These are phyloP conservation scores for Xyrichtys novacula DNA, from an alignment of 2,797 vertebrate genomes.

Conservation along the genomic window DNA sequence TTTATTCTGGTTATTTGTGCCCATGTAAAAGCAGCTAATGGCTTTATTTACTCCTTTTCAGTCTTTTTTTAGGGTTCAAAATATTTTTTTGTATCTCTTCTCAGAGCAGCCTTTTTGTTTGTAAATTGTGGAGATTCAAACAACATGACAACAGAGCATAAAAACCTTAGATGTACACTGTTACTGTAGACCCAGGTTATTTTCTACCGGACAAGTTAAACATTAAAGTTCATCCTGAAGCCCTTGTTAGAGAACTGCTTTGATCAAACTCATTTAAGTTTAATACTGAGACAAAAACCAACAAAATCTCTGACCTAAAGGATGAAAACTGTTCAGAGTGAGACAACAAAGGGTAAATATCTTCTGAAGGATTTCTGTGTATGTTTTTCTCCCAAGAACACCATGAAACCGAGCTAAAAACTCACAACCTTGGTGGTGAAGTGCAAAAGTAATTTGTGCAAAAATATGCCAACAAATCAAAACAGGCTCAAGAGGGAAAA, in stretches of 20 bases:
- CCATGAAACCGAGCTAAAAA: neutral
- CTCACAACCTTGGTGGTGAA: neutral
- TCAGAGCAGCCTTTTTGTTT: too few relatives aligned
- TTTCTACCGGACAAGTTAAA: neutral
- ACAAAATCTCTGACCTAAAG: neutral
- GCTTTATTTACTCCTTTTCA: too few relatives aligned
- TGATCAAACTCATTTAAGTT: neutral
- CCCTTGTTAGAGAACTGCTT: neutral
- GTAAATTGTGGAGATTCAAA: neutral
- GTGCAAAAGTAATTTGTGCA: neutral
- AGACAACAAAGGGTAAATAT: neutral
- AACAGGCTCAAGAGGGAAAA: neutral
- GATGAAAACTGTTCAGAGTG: neutral
- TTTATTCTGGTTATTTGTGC: too few relatives aligned
- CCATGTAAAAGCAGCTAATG: too few relatives aligned
- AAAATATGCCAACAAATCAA: neutral
- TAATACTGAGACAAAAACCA: neutral
- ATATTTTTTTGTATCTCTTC: too few relatives aligned
- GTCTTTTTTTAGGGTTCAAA: too few relatives aligned
- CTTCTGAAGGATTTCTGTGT: neutral
- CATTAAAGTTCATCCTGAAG: constrained; percentile 5
- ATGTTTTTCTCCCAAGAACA: too few relatives aligned
- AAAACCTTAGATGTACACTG: neutral
- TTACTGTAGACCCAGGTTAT: neutral
- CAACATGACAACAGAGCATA: neutral